Conservation (phyloP, 2,888 invertebrate genomes). For the Drosophila macrothrix region DNA sequence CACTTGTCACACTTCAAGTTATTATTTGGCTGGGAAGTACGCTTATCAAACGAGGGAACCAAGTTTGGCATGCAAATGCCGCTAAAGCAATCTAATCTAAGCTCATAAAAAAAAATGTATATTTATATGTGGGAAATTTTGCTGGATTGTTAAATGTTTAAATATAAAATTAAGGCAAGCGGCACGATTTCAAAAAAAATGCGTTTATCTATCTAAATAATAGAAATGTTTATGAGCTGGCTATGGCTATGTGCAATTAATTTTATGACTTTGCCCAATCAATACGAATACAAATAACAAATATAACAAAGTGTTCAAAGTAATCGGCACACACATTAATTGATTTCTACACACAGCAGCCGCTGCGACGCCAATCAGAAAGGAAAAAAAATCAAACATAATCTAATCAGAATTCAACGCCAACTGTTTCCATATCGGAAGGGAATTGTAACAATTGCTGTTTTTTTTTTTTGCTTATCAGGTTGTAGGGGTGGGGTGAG, state of each 20-base stretch:
- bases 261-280: constrained; percentile 34
- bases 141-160: constrained; percentile 9
- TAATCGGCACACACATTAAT: constrained; percentile 16
- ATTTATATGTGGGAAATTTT: constrained; percentile 20
- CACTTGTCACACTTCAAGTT: background rate
- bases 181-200: constrained; percentile 14
- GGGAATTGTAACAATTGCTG: background rate
- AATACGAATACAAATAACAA: constrained; percentile 15
- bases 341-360: constrained; percentile 50
- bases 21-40: background rate
- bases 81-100: constrained; percentile 39
- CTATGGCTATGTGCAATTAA: constrained; percentile 27
- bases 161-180: constrained; percentile 11
- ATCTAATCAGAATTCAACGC: constrained; percentile 45
- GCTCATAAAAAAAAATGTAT: constrained; percentile 5
- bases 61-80: constrained; percentile 20
- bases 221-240: constrained; percentile 19
- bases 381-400: constrained; percentile 15
- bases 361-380: constrained; percentile 51
- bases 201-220: background rate
- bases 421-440: constrained; percentile 36
- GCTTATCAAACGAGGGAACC: constrained; percentile 20
- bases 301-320: constrained; percentile 12
- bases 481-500: background rate
- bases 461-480: constrained; percentile 37